phyloP scores from a whole-genome alignment of 2,888 invertebrate species.

The Tuta absoluta region DNA sequence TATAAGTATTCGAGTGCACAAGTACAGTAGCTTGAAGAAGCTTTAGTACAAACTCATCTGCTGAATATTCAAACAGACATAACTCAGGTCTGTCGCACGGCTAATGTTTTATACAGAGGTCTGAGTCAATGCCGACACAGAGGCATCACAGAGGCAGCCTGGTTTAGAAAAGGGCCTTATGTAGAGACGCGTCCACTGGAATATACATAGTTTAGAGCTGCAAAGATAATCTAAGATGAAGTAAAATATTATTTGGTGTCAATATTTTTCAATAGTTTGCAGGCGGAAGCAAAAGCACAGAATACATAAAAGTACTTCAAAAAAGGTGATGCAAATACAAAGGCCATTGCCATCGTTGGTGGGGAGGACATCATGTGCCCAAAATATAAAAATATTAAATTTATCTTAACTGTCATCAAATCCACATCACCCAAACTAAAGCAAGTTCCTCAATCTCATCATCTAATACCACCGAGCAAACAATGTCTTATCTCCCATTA shows the following conservation, averaged over 20 bases:
- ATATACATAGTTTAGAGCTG: too few species aligned
- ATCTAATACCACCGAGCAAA: slow-evolving; percentile 2
- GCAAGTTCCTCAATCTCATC: not conserved
- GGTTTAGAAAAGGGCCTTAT: not conserved
- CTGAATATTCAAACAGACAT: slow-evolving; percentile 60
- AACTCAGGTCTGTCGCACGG: slow-evolving; percentile 48
- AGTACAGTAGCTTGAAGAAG: not conserved
- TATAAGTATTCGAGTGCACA: not conserved
- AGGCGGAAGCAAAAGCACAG: too few species aligned
- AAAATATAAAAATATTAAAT: not conserved
- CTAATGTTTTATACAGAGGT: slow-evolving; percentile 53
- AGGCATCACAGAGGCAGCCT: not conserved
- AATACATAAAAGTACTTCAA: too few species aligned
- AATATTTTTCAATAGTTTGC: too few species aligned
- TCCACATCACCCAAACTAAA: not conserved
- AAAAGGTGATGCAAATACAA: too few species aligned
- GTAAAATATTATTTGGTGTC: too few species aligned
- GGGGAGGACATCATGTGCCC: too few species aligned
- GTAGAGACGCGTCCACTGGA: not conserved
- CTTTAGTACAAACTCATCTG: slow-evolving; percentile 33
- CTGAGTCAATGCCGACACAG: slow-evolving; percentile 41
- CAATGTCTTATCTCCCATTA: slow-evolving; percentile 4
- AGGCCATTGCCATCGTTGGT: too few species aligned
- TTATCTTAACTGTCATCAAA: not conserved
- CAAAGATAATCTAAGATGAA: too few species aligned